Evolutionary conservation across 2,888 invertebrate species (phyloP), one percentile per base, ranked within the genome.

Genomic region (Euplagia quadripunctaria): DNA sequence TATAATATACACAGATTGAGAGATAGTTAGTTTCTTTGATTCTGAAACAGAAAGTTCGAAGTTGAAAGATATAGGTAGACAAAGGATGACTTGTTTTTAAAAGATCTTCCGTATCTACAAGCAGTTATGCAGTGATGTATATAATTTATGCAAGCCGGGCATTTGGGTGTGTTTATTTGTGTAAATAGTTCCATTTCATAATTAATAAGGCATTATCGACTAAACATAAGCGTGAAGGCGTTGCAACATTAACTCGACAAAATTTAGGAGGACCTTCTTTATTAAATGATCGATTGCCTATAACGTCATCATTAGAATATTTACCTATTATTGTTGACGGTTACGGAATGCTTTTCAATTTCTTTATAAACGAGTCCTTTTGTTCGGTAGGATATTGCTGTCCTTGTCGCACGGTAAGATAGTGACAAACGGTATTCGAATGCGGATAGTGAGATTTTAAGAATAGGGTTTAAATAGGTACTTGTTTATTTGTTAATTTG

Each of bases 281-380:
- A 68, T 67, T 68, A 64, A 68, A 63, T 64, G 20, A 16, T 70
- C 7, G n/a, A 65, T 51, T 71, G 66, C 17, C 43, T 71, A 64
- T 68, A 76, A 64, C 71, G 64, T 67, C 68, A 71, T 76, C 74
- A 71, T 68, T 74, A 73, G 68, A 78, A 68, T 72, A 68, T 72
- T 78, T 72, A 31, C 31, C 31, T 31, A 64, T 49, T 68, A 76
- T 85, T 81, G 72, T 74, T 77, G 73, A 76, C 70, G 66, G 71
- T 66, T 82, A 77, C 43, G 66, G 72, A 72, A 72, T 76, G 73
- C 72, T 76, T 76, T 84, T 85, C 80, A 83, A 82, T 88, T 85
- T 86, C 87, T 86, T 74, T 86, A 82, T 85, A 83, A 85, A 85
- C 86, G 86, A 82, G 82, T 84, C 88, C 89, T 89, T 88, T 88